phyloP scores from a whole-genome alignment of 2,797 vertebrate species.

The Eidolon dupreanum region DNA sequence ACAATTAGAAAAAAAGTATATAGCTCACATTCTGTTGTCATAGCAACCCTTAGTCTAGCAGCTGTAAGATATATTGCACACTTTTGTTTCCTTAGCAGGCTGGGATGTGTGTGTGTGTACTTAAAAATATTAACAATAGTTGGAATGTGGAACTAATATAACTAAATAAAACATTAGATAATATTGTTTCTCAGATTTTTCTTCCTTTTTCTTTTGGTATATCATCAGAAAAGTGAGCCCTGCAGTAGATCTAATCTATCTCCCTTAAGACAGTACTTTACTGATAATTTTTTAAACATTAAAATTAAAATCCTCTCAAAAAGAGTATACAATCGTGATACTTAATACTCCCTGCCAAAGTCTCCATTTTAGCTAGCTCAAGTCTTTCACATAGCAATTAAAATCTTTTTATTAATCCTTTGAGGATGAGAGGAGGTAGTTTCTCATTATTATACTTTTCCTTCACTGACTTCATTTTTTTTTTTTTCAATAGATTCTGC shows the following conservation, averaged over 20 bases:
- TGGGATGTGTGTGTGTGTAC: not conserved
- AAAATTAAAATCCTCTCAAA: slow-evolving; percentile 8
- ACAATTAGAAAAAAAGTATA: slow-evolving; percentile 35
- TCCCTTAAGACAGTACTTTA: not conserved
- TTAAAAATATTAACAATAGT: slow-evolving; percentile 27
- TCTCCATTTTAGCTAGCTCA: not conserved
- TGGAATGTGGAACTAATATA: not conserved
- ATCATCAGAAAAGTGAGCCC: not conserved
- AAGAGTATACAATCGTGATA: not conserved
- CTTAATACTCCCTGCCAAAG: not conserved
- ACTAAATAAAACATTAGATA: not conserved
- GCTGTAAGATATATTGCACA: slow-evolving; percentile 3
- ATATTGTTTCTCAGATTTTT: not conserved
- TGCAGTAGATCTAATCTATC: not conserved
- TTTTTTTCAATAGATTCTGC: not conserved
- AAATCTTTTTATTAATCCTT: not conserved
- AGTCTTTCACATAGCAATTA: not conserved
- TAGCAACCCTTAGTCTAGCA: slow-evolving; percentile 35
- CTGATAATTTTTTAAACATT: not conserved
- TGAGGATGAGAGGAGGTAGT: not conserved
- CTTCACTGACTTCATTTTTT: not conserved
- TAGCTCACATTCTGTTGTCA: slow-evolving; percentile 51
- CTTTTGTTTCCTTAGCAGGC: not conserved
- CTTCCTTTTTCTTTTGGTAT: not conserved
- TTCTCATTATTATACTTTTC: not conserved